phyloP scores from a whole-genome alignment of 2,797 vertebrate species.

The Lithobates sylvaticus region DNA sequence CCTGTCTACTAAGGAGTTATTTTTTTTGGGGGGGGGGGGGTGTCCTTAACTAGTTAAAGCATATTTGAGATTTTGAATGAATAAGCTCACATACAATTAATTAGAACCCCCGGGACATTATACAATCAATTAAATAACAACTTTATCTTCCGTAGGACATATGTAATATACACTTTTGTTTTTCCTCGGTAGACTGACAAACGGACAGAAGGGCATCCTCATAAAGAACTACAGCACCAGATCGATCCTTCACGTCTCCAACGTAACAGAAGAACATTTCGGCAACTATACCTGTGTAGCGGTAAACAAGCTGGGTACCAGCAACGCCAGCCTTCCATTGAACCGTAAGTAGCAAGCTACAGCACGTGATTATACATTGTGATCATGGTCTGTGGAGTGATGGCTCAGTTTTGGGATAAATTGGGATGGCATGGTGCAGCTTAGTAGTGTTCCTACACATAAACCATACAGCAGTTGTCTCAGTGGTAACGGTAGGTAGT shows the following conservation, averaged over 20 bases:
- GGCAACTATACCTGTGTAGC: conserved; percentile 99
- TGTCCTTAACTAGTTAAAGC: too few relatives aligned
- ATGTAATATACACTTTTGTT: background rate
- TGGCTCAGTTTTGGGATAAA: background rate
- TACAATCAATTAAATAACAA: too few relatives aligned
- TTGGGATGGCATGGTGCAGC: too few relatives aligned
- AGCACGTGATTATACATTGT: background rate
- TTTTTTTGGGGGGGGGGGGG: too few relatives aligned
- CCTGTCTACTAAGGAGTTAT: too few relatives aligned
- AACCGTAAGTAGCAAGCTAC: conserved; percentile 88
- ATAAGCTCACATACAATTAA: too few relatives aligned
- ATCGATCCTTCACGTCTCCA: conserved; percentile 96
- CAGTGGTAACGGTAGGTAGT: too few relatives aligned
- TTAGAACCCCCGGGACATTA: too few relatives aligned
- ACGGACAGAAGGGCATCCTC: conserved; percentile 91
- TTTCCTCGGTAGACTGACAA: conserved; percentile 88
- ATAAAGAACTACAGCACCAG: conserved; percentile 96
- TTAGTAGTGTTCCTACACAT: too few relatives aligned
- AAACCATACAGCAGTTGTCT: too few relatives aligned
- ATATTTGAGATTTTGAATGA: too few relatives aligned
- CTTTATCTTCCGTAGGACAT: too few relatives aligned
- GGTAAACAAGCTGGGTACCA: conserved; percentile 93
- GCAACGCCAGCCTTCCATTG: conserved; percentile 95
- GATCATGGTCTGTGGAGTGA: background rate
- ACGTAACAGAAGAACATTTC: conserved; percentile 98